A percentile compares a stretch with the other conserved stretches of the same genome.
Evolutionary conservation across 2,113 vertebrate species (phyloP).

Genomic region (pig (Sus scrofa)): T2T-Sscrofa CM000824.6:126802001-126802500

Average conservation of each 20-base stretch:
- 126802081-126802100: not conserved
- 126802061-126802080: not conserved
- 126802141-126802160: not conserved
- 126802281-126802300: not conserved
- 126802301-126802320: conserved; percentile 77
- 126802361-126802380: conserved; percentile 81
- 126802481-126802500: not conserved
- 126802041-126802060: not conserved
- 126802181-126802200: not conserved
- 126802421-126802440: not conserved
- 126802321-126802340: conserved; percentile 62
- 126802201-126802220: not conserved
- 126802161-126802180: not conserved
- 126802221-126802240: not conserved
- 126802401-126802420: not conserved
- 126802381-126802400: conserved; percentile 73
- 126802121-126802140: no score
- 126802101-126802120: not conserved
- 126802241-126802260: no score
- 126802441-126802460: not conserved
- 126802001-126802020: not conserved
- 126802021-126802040: not conserved
- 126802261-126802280: not conserved
- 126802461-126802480: not conserved
- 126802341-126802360: conserved; percentile 76